Percentiles rank a stretch among this genome's conserved stretches.
Conservation (phyloP, 2,888 invertebrate species). For the Lasiommata megera region DNA sequence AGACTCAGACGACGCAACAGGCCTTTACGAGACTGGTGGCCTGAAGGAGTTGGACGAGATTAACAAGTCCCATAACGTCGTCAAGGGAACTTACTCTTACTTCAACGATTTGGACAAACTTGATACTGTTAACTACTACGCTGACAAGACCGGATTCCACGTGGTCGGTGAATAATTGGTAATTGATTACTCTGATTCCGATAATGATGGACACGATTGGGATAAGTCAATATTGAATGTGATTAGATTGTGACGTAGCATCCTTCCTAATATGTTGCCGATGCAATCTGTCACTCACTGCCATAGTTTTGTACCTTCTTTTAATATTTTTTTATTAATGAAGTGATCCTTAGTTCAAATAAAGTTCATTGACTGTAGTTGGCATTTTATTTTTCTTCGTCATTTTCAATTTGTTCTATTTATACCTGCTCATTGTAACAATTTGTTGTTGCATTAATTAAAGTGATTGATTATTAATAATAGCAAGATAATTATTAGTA, state of each 20-base stretch:
- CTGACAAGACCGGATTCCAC: conserved; percentile 84
- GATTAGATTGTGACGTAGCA: neutral
- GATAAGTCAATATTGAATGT: neutral
- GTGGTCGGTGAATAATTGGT: conserved; percentile 76
- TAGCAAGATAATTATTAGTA: too few relatives aligned
- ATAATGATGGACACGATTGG: neutral
- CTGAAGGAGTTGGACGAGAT: conserved; percentile 74
- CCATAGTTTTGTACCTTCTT: conserved; percentile 58
- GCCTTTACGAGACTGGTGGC: conserved; percentile 72
- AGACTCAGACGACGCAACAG: conserved; percentile 81
- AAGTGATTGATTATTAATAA: too few relatives aligned
- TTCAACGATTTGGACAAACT: conserved; percentile 76
- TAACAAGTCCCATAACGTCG: conserved; percentile 80
- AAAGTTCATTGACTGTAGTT: conserved; percentile 32
- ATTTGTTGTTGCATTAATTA: too few relatives aligned
- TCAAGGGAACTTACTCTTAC: conserved; percentile 82
- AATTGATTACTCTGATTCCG: conserved; percentile 6
- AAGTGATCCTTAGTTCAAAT: conserved; percentile 40
- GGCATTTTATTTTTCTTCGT: conserved; percentile 12
- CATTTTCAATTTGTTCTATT: too few relatives aligned
- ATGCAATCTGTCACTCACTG: conserved; percentile 41
- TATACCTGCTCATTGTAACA: too few relatives aligned
- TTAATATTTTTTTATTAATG: conserved; percentile 50
- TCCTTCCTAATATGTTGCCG: neutral
- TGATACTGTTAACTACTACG: conserved; percentile 75